Evolutionary conservation across 2,888 invertebrate species (phyloP).

Genomic region (Leucoptera coffeella): DNA sequence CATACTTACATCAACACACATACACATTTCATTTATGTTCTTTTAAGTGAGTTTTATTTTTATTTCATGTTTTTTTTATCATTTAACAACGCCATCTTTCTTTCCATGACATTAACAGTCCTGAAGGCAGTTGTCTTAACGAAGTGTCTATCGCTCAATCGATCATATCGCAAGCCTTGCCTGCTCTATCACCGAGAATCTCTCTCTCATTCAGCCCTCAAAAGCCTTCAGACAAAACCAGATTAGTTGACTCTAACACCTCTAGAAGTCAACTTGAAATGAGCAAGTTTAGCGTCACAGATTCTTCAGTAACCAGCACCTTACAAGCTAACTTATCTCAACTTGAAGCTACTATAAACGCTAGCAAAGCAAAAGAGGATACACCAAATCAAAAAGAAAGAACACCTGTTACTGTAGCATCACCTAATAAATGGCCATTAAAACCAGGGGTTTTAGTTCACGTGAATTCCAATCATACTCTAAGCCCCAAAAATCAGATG

Average conservation of each 20-base stretch:
- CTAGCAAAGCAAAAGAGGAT: slow-evolving; percentile 8
- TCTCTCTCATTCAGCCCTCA: slow-evolving; percentile 32
- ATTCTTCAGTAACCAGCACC: slow-evolving; percentile 9
- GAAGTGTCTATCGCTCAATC: slow-evolving; percentile 48
- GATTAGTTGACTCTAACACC: slow-evolving; percentile 27
- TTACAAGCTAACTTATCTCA: slow-evolving; percentile 22
- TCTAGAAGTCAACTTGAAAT: slow-evolving; percentile 23
- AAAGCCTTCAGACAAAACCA: slow-evolving; percentile 38
- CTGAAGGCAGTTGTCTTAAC: slow-evolving; percentile 48
- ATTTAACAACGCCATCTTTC: no score
- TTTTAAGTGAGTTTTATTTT: slow-evolving; percentile 5
- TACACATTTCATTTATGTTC: neutral
- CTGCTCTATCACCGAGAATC: slow-evolving; percentile 38
- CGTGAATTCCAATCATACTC: slow-evolving; percentile 75
- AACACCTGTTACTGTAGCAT: slow-evolving; percentile 21
- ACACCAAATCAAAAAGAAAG: slow-evolving; percentile 3
- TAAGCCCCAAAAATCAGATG: slow-evolving; percentile 51
- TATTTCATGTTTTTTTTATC: slow-evolving; percentile 7
- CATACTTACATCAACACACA: no score
- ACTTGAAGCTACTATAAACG: slow-evolving; percentile 19
- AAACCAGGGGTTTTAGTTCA: slow-evolving; percentile 85
- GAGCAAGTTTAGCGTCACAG: slow-evolving; percentile 15
- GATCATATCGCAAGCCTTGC: slow-evolving; percentile 50
- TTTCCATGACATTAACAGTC: slow-evolving; percentile 21
- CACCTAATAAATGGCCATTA: slow-evolving; percentile 75